Conservation (phyloP, 1,140 invertebrate genomes). For the Gryon sp. region DNA sequence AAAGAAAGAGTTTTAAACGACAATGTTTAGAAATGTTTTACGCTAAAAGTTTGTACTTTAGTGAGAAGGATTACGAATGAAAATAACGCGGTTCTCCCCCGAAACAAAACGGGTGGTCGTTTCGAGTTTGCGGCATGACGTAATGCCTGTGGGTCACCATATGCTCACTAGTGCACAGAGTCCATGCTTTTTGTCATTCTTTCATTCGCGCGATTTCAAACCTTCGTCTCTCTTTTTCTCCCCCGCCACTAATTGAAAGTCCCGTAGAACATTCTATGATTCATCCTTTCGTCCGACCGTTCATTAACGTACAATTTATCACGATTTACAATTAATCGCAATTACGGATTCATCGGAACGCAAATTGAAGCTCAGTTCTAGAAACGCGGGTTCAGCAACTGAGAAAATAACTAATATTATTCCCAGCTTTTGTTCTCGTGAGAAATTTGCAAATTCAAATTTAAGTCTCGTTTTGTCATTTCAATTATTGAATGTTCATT, state of each 20-base stretch:
- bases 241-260: slow-evolving; percentile 39
- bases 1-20: too few relatives aligned
- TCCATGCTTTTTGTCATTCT: slow-evolving; percentile 62
- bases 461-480: background rate
- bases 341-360: slow-evolving; percentile 51
- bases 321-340: slow-evolving; percentile 49
- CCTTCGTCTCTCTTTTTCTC: slow-evolving; percentile 23
- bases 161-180: slow-evolving; percentile 62
- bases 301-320: slow-evolving; percentile 57
- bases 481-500: background rate
- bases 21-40: slow-evolving; percentile 41
- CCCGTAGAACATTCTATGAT: slow-evolving; percentile 48
- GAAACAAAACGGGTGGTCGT: slow-evolving; percentile 64
- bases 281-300: slow-evolving; percentile 40
- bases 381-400: too few relatives aligned
- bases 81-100: slow-evolving; percentile 66
- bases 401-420: too few relatives aligned
- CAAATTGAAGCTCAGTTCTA: slow-evolving; percentile 31
- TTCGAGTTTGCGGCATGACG: slow-evolving; percentile 70
- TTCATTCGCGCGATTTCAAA: slow-evolving; percentile 31
- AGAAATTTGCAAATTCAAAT: too few relatives aligned
- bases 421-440: slow-evolving; percentile 9
- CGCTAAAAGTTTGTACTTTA: slow-evolving; percentile 31
- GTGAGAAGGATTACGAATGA: slow-evolving; percentile 50
- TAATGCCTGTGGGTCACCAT: slow-evolving; percentile 67